These are phyloP conservation scores for Coreius guichenoti DNA, from an alignment of 2,797 vertebrate species.

Conservation along the genomic window DNA sequence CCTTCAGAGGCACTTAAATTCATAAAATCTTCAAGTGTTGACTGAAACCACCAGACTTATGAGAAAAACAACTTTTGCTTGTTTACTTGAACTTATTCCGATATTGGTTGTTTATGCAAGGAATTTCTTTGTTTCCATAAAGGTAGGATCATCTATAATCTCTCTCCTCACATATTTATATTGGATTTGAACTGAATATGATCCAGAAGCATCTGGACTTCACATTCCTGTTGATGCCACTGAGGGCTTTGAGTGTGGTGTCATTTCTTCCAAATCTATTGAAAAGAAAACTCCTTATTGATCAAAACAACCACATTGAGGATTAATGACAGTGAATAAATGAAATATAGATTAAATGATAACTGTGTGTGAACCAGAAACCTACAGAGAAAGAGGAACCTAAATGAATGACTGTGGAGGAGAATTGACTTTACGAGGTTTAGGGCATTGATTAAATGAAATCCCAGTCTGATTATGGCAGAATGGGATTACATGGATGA, in stretches of 20 bases:
- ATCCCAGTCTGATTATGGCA: slow-evolving; percentile 74
- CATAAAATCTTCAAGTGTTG: slow-evolving; percentile 41
- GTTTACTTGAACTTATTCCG: background rate
- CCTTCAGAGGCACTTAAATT: slow-evolving; percentile 50
- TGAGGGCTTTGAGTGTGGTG: background rate
- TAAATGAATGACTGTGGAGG: slow-evolving; percentile 67
- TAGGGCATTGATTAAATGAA: slow-evolving; percentile 75
- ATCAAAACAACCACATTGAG: background rate
- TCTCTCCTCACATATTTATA: slow-evolving; percentile 2
- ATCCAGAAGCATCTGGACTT: slow-evolving; percentile 61
- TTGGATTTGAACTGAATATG: background rate
- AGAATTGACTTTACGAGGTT: slow-evolving; percentile 70
- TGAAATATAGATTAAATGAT: slow-evolving; percentile 30
- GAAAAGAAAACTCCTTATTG: slow-evolving; percentile 3
- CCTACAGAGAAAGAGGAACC: background rate
- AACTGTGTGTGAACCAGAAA: background rate
- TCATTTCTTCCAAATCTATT: slow-evolving; percentile 8
- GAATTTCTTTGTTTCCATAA: background rate
- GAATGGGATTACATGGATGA: slow-evolving; percentile 76
- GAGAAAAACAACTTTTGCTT: slow-evolving; percentile 35
- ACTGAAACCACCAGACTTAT: slow-evolving; percentile 33
- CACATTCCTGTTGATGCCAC: background rate
- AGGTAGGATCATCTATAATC: slow-evolving; percentile 9
- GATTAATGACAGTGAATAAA: background rate
- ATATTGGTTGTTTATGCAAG: background rate